Evolutionary conservation across 2,797 vertebrate genomes (phyloP).

Genomic region (Anguilla megastoma): DNA sequence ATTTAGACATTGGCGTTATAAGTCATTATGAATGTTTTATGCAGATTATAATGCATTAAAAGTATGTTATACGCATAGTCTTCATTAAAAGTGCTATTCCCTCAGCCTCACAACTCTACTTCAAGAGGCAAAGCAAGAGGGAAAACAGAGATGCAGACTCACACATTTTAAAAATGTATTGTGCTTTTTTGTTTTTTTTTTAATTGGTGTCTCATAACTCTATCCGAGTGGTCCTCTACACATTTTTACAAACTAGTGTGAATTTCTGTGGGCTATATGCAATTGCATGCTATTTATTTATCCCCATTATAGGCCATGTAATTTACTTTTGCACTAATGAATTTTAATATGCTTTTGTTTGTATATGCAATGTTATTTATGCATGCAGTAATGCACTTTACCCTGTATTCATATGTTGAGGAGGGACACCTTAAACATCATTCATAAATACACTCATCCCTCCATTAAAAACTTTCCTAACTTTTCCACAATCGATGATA

Average conservation of each 20-base stretch:
- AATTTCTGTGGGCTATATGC: not conserved
- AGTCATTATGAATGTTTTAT: no score
- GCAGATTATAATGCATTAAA: not conserved
- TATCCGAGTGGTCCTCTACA: not conserved
- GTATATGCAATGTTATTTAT: not conserved
- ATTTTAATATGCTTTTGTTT: not conserved
- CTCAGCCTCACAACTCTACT: not conserved
- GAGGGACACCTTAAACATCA: not conserved
- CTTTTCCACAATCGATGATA: not conserved
- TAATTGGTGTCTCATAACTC: not conserved
- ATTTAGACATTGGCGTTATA: not conserved
- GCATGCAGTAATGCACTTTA: not conserved
- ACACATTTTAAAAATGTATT: not conserved
- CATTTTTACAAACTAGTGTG: not conserved
- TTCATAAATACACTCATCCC: not conserved
- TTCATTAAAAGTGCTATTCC: not conserved
- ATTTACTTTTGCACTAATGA: not conserved
- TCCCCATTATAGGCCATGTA: not conserved
- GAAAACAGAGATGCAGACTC: not conserved
- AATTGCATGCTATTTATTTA: not conserved
- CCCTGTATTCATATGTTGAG: not conserved
- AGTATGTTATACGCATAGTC: not conserved
- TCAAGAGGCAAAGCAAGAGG: not conserved
- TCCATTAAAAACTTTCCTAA: not conserved
- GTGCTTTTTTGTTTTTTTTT: not conserved